A percentile compares a stretch with the other conserved stretches of the same genome.
Evolutionary conservation across 2,113 vertebrate species (phyloP).

Genomic region (Fukomys damarensis): DNA sequence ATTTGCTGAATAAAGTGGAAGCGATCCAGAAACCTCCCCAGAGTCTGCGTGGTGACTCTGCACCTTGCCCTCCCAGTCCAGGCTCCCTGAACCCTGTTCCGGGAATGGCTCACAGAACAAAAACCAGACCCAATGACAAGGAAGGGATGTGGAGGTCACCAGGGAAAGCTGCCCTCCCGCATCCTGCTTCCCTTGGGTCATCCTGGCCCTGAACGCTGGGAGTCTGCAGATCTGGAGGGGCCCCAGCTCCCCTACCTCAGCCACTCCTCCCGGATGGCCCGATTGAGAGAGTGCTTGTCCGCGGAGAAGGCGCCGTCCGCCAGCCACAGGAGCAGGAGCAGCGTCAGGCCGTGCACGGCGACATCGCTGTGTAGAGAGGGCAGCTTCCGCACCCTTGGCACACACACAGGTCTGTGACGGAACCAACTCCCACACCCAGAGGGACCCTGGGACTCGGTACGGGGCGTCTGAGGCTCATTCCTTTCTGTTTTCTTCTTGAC

Average conservation of each 20-base stretch:
- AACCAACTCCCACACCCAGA: background rate
- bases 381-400: background rate
- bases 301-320: slow-evolving; percentile 72
- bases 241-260: slow-evolving; percentile 81
- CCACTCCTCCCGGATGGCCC: slow-evolving; percentile 83
- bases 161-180: accelerated
- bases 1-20: no score
- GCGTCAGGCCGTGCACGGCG: slow-evolving; percentile 72
- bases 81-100: no score
- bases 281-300: slow-evolving; percentile 81
- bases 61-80: no score
- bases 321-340: slow-evolving; percentile 84
- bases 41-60: no score
- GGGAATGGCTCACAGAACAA: no score
- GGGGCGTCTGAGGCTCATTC: background rate
- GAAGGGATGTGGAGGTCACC: no score
- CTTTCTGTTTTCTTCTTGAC: background rate
- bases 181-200: background rate
- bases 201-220: accelerated
- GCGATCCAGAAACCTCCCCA: no score
- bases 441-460: accelerated
- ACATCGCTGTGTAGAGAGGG: slow-evolving; percentile 81
- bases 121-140: no score
- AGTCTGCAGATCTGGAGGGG: background rate
- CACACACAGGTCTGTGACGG: background rate